Percentiles rank a stretch among this genome's conserved stretches.
Evolutionary conservation across 2,113 vertebrate genomes (phyloP).

Genomic region (Bujurquina vittata): DNA sequence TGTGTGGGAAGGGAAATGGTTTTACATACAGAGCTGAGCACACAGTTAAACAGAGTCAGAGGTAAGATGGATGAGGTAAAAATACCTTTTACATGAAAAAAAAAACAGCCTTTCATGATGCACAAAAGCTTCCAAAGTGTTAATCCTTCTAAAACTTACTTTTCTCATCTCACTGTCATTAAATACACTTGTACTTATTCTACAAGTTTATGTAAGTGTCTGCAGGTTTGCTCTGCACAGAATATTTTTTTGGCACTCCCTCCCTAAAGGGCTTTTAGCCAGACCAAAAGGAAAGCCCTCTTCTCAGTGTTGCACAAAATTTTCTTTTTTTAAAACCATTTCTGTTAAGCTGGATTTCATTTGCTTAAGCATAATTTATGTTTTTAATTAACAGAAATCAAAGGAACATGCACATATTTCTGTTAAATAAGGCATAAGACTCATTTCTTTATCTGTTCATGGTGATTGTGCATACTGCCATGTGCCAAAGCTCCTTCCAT

Average conservation of each 20-base stretch:
- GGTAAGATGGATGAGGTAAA: neutral
- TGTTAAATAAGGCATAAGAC: neutral
- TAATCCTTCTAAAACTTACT: neutral
- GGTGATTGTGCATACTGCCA: neutral
- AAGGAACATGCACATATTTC: neutral
- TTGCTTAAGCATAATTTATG: neutral
- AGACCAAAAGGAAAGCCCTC: too few relatives aligned
- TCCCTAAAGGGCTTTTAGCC: too few relatives aligned
- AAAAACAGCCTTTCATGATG: neutral
- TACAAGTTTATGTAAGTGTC: too few relatives aligned
- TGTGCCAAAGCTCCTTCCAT: neutral
- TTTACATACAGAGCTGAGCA: neutral
- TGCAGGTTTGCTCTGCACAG: too few relatives aligned
- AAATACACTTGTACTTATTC: too few relatives aligned
- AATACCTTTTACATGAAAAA: too few relatives aligned
- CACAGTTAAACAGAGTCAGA: neutral
- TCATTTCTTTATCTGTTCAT: neutral
- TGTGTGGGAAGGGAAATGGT: neutral
- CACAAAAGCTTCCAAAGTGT: neutral
- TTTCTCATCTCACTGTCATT: too few relatives aligned
- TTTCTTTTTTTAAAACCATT: neutral
- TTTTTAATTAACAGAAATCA: neutral
- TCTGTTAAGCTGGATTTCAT: neutral
- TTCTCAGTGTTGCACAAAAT: too few relatives aligned
- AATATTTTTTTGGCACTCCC: too few relatives aligned